Conservation (phyloP, 2,888 invertebrate genomes). For the Crocallis elinguaria region DNA sequence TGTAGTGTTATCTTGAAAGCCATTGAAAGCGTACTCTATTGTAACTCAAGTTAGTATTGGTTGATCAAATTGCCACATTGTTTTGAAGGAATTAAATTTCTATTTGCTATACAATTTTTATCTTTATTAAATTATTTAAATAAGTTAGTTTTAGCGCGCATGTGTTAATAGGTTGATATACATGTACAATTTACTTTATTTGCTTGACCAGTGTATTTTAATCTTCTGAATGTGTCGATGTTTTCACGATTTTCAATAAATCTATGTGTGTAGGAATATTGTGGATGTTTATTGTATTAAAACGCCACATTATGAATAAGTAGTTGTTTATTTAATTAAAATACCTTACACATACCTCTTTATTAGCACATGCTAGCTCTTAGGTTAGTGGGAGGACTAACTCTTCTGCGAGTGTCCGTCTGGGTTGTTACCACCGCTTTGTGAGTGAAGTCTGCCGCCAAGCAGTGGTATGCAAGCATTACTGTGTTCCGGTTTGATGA, state of each 20-base stretch:
- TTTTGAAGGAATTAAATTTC: slow-evolving; percentile 4
- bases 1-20: background rate
- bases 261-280: slow-evolving; percentile 1
- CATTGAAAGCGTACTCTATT: background rate
- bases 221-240: background rate
- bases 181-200: too few species aligned
- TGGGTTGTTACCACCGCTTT: too few species aligned
- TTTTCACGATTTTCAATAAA: background rate
- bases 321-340: background rate
- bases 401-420: too few species aligned
- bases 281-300: slow-evolving; percentile 8
- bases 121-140: background rate
- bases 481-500: too few species aligned
- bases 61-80: slow-evolving; percentile 1
- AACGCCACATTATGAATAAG: background rate
- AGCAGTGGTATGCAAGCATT: too few species aligned
- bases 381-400: too few species aligned
- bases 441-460: too few species aligned
- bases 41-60: background rate
- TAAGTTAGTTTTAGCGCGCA: background rate
- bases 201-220: too few species aligned
- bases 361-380: too few species aligned
- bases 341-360: background rate
- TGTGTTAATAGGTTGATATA: too few species aligned
- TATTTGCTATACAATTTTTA: background rate